phyloP scores from a whole-genome alignment of 2,888 invertebrate species.

The Didymodactylos carnosus region DNA sequence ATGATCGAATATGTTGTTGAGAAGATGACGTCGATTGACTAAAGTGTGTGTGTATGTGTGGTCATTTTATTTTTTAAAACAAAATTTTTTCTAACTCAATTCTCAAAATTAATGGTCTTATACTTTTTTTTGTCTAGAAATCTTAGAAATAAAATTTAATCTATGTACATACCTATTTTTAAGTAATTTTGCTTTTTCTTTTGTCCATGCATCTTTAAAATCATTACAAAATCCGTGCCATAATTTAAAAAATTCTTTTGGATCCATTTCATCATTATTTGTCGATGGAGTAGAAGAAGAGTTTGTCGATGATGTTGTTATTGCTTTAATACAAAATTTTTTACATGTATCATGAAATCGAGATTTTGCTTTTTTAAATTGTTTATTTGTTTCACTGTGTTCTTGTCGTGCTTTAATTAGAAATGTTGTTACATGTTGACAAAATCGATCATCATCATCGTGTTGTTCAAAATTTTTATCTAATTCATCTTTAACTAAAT shows the following conservation, averaged over 20 bases:
- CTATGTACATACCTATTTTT: slow-evolving; percentile 1
- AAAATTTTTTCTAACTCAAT: no score
- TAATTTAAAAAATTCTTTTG: slow-evolving; percentile 67
- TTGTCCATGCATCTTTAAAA: slow-evolving; percentile 71
- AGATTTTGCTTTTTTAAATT: slow-evolving; percentile 3
- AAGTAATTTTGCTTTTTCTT: slow-evolving; percentile 6
- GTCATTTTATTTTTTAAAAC: no score
- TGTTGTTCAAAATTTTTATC: slow-evolving; percentile 53
- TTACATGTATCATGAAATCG: background rate
- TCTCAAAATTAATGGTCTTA: no score
- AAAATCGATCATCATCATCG: slow-evolving; percentile 46
- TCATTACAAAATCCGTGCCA: slow-evolving; percentile 77
- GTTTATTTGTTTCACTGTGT: background rate
- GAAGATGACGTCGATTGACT: background rate
- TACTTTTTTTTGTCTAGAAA: no score
- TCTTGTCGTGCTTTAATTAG: background rate
- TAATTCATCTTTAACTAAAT: slow-evolving; percentile 48
- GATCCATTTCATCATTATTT: slow-evolving; percentile 37
- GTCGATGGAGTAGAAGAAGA: background rate
- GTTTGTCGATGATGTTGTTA: background rate
- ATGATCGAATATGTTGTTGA: background rate
- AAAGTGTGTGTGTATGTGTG: no score
- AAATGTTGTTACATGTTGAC: background rate
- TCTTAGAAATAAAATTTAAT: no score
- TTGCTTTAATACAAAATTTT: no score